Evolutionary conservation across 64 coral and sea anemone species (phyloP).

Genomic region (Exaiptasia diaphana): DNA sequence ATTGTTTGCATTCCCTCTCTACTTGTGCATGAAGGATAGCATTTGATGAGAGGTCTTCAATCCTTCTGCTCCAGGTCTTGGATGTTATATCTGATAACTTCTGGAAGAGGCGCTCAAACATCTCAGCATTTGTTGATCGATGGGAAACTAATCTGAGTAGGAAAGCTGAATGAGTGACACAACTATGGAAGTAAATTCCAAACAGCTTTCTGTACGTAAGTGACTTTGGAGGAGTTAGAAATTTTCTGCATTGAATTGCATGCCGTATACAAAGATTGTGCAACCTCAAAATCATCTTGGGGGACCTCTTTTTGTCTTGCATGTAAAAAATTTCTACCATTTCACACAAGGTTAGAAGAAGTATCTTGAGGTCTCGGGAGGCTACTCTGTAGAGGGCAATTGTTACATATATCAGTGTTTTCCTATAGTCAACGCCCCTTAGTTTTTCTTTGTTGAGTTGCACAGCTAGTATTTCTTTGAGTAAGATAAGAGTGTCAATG

Average conservation of each 20-base stretch:
- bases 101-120: conserved; percentile 53
- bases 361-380: background rate
- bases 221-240: background rate
- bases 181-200: conserved; percentile 53
- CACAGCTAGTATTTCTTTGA: background rate
- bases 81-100: conserved; percentile 42
- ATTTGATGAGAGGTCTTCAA: conserved; percentile 15
- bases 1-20: background rate
- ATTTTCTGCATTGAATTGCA: background rate
- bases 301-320: background rate
- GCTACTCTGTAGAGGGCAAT: background rate
- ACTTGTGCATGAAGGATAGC: conserved; percentile 53
- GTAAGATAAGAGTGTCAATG: conserved; percentile 20
- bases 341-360: conserved; percentile 15
- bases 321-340: conserved; percentile 12
- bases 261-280: conserved; percentile 10
- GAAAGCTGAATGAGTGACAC: conserved; percentile 44
- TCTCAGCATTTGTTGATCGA: conserved; percentile 48
- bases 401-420: background rate
- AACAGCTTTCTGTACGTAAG: conserved; percentile 46
- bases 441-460: conserved; percentile 23
- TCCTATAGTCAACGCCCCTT: background rate
- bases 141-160: conserved; percentile 13
- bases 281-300: background rate
- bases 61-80: conserved; percentile 39